These are phyloP conservation scores for Corythornis madagascariensis DNA, from an alignment of 2,113 vertebrate species.

Conservation along the genomic window DNA sequence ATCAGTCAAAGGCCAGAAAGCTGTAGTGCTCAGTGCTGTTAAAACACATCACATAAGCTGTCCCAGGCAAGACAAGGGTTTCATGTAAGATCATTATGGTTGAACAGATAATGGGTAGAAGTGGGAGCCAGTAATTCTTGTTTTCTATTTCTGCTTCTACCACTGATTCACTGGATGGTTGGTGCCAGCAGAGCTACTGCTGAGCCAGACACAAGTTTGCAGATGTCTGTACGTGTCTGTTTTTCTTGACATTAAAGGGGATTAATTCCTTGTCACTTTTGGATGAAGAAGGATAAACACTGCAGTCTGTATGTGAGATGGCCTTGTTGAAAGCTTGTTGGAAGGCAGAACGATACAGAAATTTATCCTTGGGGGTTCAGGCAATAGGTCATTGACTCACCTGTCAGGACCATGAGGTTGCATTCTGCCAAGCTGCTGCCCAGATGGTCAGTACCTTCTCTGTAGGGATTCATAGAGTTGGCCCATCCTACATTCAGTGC, in stretches of 20 bases:
- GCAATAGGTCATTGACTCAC: accelerated
- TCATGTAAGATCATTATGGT: not conserved
- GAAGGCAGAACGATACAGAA: not conserved
- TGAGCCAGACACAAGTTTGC: not conserved
- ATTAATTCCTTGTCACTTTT: not conserved
- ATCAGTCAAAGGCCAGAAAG: not conserved
- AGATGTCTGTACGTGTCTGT: not conserved
- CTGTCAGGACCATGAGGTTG: not conserved
- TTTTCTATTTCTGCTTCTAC: not conserved
- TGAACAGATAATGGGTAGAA: not conserved
- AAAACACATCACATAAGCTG: not conserved
- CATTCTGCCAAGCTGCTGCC: not conserved
- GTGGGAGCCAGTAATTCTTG: not conserved
- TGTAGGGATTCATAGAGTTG: not conserved
- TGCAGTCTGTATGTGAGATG: not conserved
- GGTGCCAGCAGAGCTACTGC: not conserved
- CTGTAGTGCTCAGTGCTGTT: not conserved
- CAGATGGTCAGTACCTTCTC: not conserved
- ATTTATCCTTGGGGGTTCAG: not conserved
- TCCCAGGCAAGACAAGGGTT: not conserved
- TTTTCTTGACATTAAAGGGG: not conserved
- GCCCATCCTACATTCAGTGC: not conserved
- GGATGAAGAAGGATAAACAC: not conserved
- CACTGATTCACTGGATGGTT: not conserved
- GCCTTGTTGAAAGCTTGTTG: not conserved